These are phyloP conservation scores for Cepphus grylle DNA, from an alignment of 2,113 vertebrate genomes.

Conservation along the genomic window DNA sequence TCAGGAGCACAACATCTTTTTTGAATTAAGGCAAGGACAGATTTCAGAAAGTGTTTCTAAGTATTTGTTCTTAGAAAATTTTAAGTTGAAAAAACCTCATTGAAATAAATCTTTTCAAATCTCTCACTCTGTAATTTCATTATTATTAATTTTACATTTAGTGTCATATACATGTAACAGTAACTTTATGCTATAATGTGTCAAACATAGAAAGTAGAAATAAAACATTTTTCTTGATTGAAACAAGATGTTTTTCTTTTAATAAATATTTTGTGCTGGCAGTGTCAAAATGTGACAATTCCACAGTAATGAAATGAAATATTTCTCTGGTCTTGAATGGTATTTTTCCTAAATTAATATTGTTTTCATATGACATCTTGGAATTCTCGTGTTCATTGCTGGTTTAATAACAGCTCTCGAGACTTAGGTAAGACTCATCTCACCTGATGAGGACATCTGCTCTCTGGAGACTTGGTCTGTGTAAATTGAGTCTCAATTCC, in stretches of 20 bases:
- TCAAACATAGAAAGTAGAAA: slow-evolving; percentile 20
- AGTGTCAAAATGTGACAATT: slow-evolving; percentile 33
- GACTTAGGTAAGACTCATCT: background rate
- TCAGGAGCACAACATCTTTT: background rate
- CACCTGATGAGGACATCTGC: background rate
- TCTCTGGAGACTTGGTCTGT: background rate
- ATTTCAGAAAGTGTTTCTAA: background rate
- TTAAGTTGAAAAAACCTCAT: background rate
- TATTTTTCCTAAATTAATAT: background rate
- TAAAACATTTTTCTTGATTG: slow-evolving; percentile 7
- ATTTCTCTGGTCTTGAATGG: background rate
- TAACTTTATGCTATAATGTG: background rate
- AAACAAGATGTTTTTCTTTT: slow-evolving; percentile 26
- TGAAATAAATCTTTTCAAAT: background rate
- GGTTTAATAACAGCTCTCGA: background rate
- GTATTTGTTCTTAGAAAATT: background rate
- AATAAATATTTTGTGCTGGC: background rate
- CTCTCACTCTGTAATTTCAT: background rate
- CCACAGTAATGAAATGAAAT: slow-evolving; percentile 15
- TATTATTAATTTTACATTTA: background rate
- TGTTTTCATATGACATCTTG: background rate
- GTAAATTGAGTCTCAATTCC: background rate
- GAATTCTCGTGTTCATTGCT: background rate
- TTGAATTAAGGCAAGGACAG: background rate
- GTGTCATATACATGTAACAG: background rate